phyloP scores from a whole-genome alignment of 2,797 vertebrate species.

The Phalanger gymnotis region DNA sequence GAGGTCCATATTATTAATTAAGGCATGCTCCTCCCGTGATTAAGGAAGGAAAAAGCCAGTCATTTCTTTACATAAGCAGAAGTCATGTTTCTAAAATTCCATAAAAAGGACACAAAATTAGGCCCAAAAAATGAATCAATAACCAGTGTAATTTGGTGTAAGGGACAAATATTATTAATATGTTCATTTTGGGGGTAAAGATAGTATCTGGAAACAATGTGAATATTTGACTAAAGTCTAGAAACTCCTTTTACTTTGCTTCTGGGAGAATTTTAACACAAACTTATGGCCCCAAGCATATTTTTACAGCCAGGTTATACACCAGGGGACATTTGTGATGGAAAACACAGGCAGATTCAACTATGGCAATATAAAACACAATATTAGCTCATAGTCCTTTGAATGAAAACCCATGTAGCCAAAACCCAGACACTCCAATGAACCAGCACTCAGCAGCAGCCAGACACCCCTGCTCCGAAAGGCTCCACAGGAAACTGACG shows the following conservation, averaged over 20 bases:
- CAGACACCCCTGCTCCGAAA: neutral
- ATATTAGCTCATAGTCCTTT: neutral
- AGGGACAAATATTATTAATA: neutral
- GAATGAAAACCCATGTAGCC: slow-evolving; percentile 21
- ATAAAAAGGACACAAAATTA: neutral
- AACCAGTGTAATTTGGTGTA: neutral
- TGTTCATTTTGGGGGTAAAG: neutral
- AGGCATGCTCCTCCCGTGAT: neutral
- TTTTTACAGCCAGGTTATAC: slow-evolving; percentile 44
- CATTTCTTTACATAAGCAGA: neutral
- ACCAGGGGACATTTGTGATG: neutral
- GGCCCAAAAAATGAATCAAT: neutral
- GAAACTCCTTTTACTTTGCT: neutral
- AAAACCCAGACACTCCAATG: slow-evolving; percentile 22
- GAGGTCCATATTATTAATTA: neutral
- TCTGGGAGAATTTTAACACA: neutral
- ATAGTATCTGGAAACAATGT: neutral
- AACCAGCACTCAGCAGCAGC: neutral
- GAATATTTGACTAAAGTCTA: rapidly evolving
- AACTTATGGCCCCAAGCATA: neutral
- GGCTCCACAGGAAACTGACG: neutral
- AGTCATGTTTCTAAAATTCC: neutral
- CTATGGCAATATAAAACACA: slow-evolving; percentile 32
- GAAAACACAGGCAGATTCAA: slow-evolving; percentile 53
- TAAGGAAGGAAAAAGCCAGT: neutral